Evolutionary conservation across 2,113 vertebrate species (phyloP), one percentile per base, ranked within the genome.

Genomic region (Chiloscyllium plagiosum): DNA sequence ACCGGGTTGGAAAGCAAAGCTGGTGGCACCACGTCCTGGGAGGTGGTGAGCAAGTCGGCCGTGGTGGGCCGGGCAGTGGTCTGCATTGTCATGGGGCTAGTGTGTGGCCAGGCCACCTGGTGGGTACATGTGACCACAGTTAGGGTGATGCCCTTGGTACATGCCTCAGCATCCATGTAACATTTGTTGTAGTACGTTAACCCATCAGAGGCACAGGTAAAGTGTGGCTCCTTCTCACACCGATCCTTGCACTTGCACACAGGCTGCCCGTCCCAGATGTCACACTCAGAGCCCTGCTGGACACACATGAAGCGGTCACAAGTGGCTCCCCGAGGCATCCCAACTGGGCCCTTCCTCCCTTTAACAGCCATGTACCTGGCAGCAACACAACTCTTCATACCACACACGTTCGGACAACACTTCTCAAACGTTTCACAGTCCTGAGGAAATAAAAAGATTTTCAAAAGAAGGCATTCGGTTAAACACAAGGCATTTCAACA

Each of bases 151-250:
- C 99, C 99, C 93, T 99, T 99, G 96, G 98, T 98, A 96, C 99
- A 99, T 4, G 99, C 99, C 97, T 99, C 99, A 0, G 99, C 99
- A 0, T 99, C 99, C 99, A 99, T 99, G 97, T 98, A 99, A 97
- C 99, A 99, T 96, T 98, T 99, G 97, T 99, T 99, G 97, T 99
- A 99, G 97, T 99, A 99, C 61, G 99, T 99, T 97, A 99, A 98
- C 87, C 99, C 99, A 0, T 99, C 99, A 0, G 99, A 99, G 80
- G 99, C 99, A 0, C 99, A 99, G 95, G 99, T 99, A 96, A 99
- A 99, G 96, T 98, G 98, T 0, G 99, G 99, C 96, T 99, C 99
- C 96, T 98, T 98, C 98, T 99, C 99, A 1, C 99, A 99, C 66
- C 99, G 98, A 90, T 99, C 99, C 70, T 97, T 97, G 97, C 99